Percentiles rank a stretch among this genome's conserved stretches.
These are phyloP conservation scores for Bostrychus sinensis DNA, from an alignment of 2,113 vertebrate genomes.

Conservation along the genomic window DNA sequence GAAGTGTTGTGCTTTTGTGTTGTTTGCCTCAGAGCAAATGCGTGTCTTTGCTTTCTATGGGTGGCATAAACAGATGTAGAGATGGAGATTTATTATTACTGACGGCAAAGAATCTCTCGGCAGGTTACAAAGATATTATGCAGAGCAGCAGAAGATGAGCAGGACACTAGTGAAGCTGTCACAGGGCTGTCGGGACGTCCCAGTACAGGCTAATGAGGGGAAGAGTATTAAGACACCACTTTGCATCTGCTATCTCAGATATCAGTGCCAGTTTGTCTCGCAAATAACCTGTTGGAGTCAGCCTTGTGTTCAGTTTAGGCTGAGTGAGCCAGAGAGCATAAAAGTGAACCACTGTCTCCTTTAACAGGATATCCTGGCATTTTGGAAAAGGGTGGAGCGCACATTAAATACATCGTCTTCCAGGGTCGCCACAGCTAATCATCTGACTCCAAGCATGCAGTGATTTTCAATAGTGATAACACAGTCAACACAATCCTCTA, in stretches of 20 bases:
- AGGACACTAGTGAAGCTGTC: constrained; percentile 26
- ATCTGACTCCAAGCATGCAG: no score
- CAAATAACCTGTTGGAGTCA: not conserved
- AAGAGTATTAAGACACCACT: constrained; percentile 25
- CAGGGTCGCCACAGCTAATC: no score
- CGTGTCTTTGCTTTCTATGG: constrained; percentile 34
- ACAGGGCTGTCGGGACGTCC: constrained; percentile 32
- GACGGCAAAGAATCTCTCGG: constrained; percentile 19
- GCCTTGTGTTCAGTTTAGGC: not conserved
- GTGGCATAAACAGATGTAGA: not conserved
- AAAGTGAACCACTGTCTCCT: no score
- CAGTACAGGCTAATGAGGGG: constrained; percentile 35
- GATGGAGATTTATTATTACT: constrained; percentile 24
- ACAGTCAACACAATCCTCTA: no score
- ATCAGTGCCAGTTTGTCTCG: not conserved
- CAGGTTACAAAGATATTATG: constrained; percentile 14
- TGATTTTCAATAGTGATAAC: no score
- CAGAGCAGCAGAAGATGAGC: constrained; percentile 12
- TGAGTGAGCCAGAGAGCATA: no score
- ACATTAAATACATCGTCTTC: no score
- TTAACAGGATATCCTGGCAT: no score
- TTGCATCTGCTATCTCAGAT: not conserved
- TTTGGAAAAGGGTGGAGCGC: constrained; percentile 1
- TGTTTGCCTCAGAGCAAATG: constrained; percentile 53
- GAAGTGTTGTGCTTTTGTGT: constrained; percentile 45